Evolutionary conservation across 2,888 invertebrate species (phyloP), one percentile per base, ranked within the genome.

Genomic region (Chymomyza caudatula): DNA sequence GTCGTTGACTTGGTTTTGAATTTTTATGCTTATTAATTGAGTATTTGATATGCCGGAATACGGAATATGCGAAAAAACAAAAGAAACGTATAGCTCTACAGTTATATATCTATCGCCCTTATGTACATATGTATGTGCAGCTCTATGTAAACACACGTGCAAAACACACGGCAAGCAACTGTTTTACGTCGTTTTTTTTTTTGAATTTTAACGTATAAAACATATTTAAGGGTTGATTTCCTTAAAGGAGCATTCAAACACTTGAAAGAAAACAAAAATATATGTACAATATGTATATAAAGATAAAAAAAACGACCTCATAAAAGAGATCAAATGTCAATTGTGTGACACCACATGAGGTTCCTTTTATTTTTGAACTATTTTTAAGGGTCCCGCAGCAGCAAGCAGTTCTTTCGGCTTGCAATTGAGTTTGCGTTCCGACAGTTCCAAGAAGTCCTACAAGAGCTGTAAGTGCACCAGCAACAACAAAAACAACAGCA

Each of bases 21-120:
- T 74, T 81, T 78, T 80, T 77, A 72, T 85, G 87, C 86, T 87
- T 88, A 88, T 88, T 88, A 88, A 87, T 86, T 86, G 86, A 84
- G 81, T 86, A 88, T 88, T 88, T 85, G 87, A 88, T 88, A 88
- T 85, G 73, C 74, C 74, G 71, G 71, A 74, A 74, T 77, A 77
- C 73, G 69, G 64, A 65, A 17, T 63, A 67, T 61, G 65, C 47
- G 11, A 23, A 44, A 63, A 37, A n/a, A 54, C 20, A 44, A 23
- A 58, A 58, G 23, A 44, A 13, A 13, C n/a, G 20, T 43, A 49
- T 62, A 55, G 49, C 13, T 51, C 19, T 65, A n/a, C 53, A 61
- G 37, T 4, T 23, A 60, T 20, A 55, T 43, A 44, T 8, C 37
- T 22, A 57, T n/a, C 29, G 29, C 11, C 29, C 29, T 6, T 17